Percentiles rank a stretch among this genome's conserved stretches.
Evolutionary conservation across 2,113 vertebrate species (phyloP).

Genomic region (Lampris megalopsis): DNA sequence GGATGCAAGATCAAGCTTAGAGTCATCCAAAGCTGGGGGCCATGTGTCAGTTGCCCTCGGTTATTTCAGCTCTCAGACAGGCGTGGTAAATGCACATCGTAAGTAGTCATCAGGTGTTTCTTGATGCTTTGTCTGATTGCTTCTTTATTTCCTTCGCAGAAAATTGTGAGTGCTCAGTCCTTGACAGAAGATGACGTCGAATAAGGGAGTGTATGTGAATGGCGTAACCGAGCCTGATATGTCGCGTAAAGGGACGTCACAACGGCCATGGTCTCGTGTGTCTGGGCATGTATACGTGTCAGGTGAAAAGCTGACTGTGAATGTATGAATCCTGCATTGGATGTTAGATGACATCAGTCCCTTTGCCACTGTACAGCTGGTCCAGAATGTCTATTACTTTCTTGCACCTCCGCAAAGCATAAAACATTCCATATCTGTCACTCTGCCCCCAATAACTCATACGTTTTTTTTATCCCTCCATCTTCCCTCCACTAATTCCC

Average conservation of each 20-base stretch:
- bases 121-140: neutral
- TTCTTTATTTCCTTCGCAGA: conserved; percentile 82
- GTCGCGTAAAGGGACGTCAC: conserved; percentile 4
- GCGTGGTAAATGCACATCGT: neutral
- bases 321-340: neutral
- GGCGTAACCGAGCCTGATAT: neutral
- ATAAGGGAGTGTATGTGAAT: conserved; percentile 68
- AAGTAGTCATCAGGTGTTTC: neutral
- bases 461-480: conserved; percentile 22
- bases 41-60: conserved; percentile 53
- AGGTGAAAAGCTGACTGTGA: conserved; percentile 1
- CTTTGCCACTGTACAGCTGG: neutral
- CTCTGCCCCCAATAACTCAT: neutral
- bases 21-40: conserved; percentile 79
- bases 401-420: neutral
- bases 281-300: neutral
- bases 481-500: conserved; percentile 36
- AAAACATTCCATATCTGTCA: conserved; percentile 34
- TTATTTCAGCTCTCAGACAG: conserved; percentile 84
- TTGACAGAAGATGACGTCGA: conserved; percentile 93
- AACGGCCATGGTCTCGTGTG: neutral
- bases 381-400: neutral
- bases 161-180: conserved; percentile 86
- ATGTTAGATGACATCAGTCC: neutral
- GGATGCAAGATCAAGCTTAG: conserved; percentile 80